Percentiles rank a stretch among this genome's conserved stretches.
Conservation (phyloP, 2,113 vertebrate species). For the Cricetomys ansorgei region DNA sequence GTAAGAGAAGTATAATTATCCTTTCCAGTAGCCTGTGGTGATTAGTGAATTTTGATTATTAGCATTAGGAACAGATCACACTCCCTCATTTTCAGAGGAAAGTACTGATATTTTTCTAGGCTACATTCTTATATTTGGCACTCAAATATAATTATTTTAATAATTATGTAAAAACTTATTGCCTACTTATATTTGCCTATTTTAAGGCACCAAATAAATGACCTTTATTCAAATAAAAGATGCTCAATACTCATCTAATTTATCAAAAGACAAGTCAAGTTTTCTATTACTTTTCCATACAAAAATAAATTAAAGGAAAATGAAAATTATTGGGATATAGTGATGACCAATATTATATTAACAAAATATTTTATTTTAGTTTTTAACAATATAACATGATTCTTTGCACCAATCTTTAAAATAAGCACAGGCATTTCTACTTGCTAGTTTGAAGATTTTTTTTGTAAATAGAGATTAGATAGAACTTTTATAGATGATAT, state of each 20-base stretch:
- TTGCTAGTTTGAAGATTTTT: background rate
- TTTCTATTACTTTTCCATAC: background rate
- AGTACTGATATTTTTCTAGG: background rate
- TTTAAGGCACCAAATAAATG: background rate
- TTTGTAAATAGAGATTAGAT: background rate
- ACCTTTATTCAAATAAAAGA: background rate
- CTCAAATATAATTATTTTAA: background rate
- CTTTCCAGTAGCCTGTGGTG: background rate
- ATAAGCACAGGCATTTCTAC: background rate
- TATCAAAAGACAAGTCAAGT: background rate
- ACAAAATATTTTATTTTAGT: background rate
- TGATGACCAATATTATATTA: background rate
- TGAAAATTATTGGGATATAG: background rate
- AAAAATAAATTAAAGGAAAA: background rate
- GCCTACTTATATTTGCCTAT: background rate
- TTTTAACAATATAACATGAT: background rate
- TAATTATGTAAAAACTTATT: background rate
- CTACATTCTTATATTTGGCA: constrained; percentile 5
- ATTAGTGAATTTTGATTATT: constrained; percentile 41
- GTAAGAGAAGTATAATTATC: constrained; percentile 31
- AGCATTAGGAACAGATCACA: background rate
- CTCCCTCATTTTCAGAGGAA: background rate
- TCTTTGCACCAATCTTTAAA: background rate
- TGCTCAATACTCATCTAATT: background rate
- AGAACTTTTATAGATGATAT: background rate